Evolutionary conservation across 2,888 invertebrate genomes (phyloP).

Genomic region (Plusia festucae): DNA sequence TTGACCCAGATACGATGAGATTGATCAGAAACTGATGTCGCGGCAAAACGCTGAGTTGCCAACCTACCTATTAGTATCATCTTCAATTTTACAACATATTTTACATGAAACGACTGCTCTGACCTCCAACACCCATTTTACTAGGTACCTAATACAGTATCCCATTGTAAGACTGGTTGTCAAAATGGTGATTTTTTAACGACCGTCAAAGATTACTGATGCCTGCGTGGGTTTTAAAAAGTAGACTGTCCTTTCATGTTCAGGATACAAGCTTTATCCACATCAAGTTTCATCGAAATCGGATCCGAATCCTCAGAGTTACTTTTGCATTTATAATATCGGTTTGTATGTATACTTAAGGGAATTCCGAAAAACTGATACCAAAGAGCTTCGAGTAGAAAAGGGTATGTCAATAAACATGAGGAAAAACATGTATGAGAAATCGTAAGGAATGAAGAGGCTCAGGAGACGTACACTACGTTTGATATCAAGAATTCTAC

Average conservation of each 20-base stretch:
- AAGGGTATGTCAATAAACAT: not conserved
- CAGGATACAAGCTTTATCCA: too few species aligned
- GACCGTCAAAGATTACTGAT: too few species aligned
- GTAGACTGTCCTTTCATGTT: too few species aligned
- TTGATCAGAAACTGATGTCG: slow-evolving; percentile 12
- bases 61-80: not conserved
- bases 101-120: too few species aligned
- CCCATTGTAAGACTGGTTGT: too few species aligned
- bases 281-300: too few species aligned
- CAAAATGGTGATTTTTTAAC: too few species aligned
- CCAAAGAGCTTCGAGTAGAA: not conserved
- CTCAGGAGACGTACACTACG: not conserved
- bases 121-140: too few species aligned
- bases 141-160: too few species aligned
- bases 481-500: not conserved
- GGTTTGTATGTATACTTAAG: not conserved
- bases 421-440: not conserved
- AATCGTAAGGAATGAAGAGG: not conserved
- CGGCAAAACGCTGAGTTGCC: slow-evolving; percentile 5
- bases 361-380: not conserved
- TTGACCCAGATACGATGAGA: slow-evolving; percentile 34
- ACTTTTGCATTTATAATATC: not conserved
- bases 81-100: too few species aligned
- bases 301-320: too few species aligned
- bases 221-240: too few species aligned